Evolutionary conservation across 2,888 invertebrate genomes (phyloP).

Genomic region (Plebejus argus): DNA sequence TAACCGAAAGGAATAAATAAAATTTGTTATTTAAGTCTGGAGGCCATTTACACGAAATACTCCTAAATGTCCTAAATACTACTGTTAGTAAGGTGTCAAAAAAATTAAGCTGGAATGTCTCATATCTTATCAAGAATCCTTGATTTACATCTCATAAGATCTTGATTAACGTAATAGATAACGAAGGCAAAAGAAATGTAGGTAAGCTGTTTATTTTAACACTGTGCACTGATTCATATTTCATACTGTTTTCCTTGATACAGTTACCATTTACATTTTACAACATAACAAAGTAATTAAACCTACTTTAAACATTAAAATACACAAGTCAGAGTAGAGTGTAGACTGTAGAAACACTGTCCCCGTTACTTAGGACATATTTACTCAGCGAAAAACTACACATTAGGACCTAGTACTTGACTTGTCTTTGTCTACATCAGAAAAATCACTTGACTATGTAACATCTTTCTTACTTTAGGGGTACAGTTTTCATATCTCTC

Average conservation of each 20-base stretch:
- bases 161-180: conserved; percentile 5
- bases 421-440: too few relatives aligned
- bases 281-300: background rate
- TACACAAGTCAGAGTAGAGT: too few relatives aligned
- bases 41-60: background rate
- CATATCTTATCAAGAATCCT: conserved; percentile 49
- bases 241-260: background rate
- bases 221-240: background rate
- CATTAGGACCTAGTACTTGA: too few relatives aligned
- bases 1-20: background rate
- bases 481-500: too few relatives aligned
- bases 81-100: too few relatives aligned
- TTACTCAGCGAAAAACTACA: background rate
- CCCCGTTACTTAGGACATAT: background rate
- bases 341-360: background rate
- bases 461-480: too few relatives aligned
- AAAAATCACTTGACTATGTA: too few relatives aligned
- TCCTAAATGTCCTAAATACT: background rate
- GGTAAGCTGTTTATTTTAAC: background rate
- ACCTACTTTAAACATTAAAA: background rate
- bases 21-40: background rate
- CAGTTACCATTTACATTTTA: background rate
- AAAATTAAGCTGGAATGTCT: background rate
- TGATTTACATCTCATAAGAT: conserved; percentile 52
- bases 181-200: conserved; percentile 46